These are phyloP conservation scores for Theocolax elegans DNA, from an alignment of 1,140 invertebrate genomes.

Conservation along the genomic window DNA sequence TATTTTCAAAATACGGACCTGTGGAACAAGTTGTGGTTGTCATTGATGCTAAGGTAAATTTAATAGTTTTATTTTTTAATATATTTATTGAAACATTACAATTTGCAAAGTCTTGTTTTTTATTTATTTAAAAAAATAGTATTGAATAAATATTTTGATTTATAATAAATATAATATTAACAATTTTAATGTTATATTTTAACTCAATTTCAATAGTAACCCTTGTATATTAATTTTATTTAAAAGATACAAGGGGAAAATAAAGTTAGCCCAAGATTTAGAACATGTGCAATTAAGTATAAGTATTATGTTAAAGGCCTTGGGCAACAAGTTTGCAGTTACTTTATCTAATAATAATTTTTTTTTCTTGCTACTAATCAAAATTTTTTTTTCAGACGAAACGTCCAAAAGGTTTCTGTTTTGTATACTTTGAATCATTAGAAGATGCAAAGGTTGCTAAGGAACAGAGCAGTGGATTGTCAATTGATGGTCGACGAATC, in stretches of 20 bases:
- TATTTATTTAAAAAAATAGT: no score
- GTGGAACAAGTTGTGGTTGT: constrained; percentile 95
- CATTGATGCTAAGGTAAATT: constrained; percentile 90
- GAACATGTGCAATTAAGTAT: constrained; percentile 55
- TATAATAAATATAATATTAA: no score
- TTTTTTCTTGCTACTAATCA: background rate
- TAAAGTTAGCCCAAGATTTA: constrained; percentile 60
- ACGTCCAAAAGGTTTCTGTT: constrained; percentile 94
- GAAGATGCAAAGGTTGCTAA: constrained; percentile 95
- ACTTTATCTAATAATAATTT: constrained; percentile 7
- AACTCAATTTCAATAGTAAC: no score
- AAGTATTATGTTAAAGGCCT: constrained; percentile 61
- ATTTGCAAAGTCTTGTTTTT: no score
- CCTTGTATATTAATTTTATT: no score
- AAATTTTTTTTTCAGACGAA: constrained; percentile 75
- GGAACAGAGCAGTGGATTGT: constrained; percentile 92
- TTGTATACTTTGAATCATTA: constrained; percentile 92
- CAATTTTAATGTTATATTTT: no score
- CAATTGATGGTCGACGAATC: constrained; percentile 93
- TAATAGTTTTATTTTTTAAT: background rate
- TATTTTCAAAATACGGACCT: constrained; percentile 92
- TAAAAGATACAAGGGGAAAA: constrained; percentile 52
- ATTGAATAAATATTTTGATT: background rate
- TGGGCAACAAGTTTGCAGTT: constrained; percentile 55
- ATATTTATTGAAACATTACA: background rate